Conservation (phyloP, 2,113 vertebrate species). For the Typhlomys cinereus region DNA sequence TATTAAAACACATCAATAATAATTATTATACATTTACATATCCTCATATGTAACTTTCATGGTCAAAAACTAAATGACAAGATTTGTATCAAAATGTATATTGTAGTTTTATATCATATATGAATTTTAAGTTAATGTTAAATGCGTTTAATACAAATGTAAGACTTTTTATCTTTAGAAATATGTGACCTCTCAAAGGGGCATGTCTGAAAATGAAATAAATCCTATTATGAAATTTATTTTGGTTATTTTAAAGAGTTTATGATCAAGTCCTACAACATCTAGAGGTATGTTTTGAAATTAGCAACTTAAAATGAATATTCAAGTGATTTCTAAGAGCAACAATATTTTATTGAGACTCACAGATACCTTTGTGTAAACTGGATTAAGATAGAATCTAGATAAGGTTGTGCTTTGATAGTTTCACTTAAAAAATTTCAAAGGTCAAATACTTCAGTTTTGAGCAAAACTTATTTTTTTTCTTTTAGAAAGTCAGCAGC, state of each 20-base stretch:
- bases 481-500: background rate
- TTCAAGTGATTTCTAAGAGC: background rate
- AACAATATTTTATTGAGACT: conserved; percentile 12
- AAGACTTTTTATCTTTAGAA: background rate
- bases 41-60: conserved; percentile 18
- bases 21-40: background rate
- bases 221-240: background rate
- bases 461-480: background rate
- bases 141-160: background rate
- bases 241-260: conserved; percentile 47
- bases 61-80: background rate
- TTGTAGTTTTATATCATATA: background rate
- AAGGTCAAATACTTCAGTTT: background rate
- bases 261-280: background rate
- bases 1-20: background rate
- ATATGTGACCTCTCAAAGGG: background rate
- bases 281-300: conserved; percentile 39
- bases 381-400: background rate
- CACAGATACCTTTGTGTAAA: conserved; percentile 6
- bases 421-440: background rate
- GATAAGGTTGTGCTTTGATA: background rate
- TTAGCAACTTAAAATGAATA: background rate
- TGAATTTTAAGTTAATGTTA: conserved; percentile 2
- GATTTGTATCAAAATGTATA: conserved; percentile 10
- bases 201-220: conserved; percentile 9